phyloP scores from a whole-genome alignment of 2,797 vertebrate genomes.

The Bradypodion pumilum region DNA sequence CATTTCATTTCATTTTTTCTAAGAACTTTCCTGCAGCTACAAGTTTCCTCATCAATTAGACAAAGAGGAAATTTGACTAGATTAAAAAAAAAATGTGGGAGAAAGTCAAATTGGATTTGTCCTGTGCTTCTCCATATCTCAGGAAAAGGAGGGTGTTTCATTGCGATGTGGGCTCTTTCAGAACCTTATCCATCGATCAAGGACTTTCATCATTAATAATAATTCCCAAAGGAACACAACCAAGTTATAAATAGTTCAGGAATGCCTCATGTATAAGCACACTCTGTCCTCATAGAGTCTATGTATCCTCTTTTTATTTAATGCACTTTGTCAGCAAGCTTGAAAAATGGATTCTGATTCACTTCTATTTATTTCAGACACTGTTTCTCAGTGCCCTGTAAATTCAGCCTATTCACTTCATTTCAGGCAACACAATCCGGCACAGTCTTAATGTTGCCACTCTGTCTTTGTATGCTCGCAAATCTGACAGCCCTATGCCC shows the following conservation, averaged over 20 bases:
- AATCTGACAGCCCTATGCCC: constrained; percentile 25
- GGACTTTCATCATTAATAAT: background rate
- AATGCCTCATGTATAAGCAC: constrained; percentile 8
- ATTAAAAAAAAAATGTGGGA: background rate
- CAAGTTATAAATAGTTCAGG: background rate
- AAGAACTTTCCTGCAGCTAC: background rate
- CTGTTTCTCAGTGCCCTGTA: constrained; percentile 13
- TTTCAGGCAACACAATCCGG: constrained; percentile 16
- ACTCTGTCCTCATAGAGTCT: background rate
- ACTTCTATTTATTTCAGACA: constrained; percentile 24
- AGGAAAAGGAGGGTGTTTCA: background rate
- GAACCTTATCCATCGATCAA: background rate
- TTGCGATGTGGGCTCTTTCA: background rate
- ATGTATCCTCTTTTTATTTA: constrained; percentile 16
- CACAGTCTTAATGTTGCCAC: constrained; percentile 18
- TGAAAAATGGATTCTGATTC: background rate
- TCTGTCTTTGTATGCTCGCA: constrained; percentile 12
- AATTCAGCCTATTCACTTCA: constrained; percentile 29
- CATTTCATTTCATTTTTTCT: background rate
- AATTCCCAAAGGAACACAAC: rapidly evolving
- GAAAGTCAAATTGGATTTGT: background rate
- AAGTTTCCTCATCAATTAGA: background rate
- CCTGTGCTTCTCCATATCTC: background rate
- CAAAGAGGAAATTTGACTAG: background rate
- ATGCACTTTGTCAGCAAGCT: background rate